Evolutionary conservation across 2,113 vertebrate genomes (phyloP), one percentile per base, ranked within the genome.

Genomic region (Camelus dromedarius): DNA sequence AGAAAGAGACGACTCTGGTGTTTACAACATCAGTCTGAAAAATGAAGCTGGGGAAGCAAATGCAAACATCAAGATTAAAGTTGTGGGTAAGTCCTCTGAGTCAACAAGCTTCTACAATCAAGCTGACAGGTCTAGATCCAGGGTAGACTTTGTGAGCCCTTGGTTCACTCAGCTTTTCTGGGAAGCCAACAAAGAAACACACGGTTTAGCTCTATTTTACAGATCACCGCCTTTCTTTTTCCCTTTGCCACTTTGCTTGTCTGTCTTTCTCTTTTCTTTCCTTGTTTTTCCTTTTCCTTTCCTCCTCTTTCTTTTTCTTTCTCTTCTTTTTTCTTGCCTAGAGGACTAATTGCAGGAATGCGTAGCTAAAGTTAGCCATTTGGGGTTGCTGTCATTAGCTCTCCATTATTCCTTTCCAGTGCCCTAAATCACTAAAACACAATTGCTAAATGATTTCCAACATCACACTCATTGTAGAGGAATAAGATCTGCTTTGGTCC

Each of bases 31-130:
- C 75, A 98, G 99, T 13, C 98, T 99, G 76, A 99, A 99, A 98
- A 99, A 99, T 28, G 99, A 99, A 96, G 99, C 99, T 60, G 99
- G 99, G 62, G 99, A 99, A 95, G 99, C 99, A 69, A 98, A 99
- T 6, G 99, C 99, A 80, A 98, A 98, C 35, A 98, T 99, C 98
- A 99, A 99, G 96, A 98, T 99, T 97, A 99, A 99, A 98, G 99
- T 99, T 85, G 99, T 99, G 58, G 99, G 99, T 99, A 98, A 99
- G 99, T 98, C 6, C 0, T 72, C 62, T n/a, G 18, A n/a, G 46
- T 56, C 24, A 67, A 8, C 2, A 72, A 50, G 24, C 60, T 64
- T 48, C 58, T 13, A 18, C 20, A 30, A n/a, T n/a, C n/a, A 1
- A 13, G 72, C 5, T 4, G 35, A 3, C 0, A 10, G n/a, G 15